phyloP scores from a whole-genome alignment of 2,113 vertebrate genomes.

The Menidia beryllina region DNA sequence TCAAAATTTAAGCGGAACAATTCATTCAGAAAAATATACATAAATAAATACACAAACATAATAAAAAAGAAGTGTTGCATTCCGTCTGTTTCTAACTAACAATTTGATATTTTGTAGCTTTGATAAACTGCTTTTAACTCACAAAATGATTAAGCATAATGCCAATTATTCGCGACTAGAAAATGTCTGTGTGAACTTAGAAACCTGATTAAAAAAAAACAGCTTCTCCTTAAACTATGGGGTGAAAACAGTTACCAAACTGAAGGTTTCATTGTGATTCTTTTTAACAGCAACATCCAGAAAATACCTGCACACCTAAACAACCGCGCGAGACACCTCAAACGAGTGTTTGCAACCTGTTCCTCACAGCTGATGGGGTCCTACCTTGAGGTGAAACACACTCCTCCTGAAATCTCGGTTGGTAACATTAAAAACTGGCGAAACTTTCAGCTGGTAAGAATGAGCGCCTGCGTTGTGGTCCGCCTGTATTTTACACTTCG shows the following conservation, averaged over 20 bases:
- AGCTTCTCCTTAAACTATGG: neutral
- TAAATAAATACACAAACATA: neutral
- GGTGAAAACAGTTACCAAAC: neutral
- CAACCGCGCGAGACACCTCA: neutral
- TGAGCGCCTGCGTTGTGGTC: conserved; percentile 47
- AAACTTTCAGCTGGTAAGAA: conserved; percentile 57
- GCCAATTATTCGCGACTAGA: conserved; percentile 1
- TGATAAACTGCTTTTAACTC: too few species aligned
- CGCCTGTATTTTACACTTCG: conserved; percentile 66
- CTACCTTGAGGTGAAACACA: conserved; percentile 86
- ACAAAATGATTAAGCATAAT: conserved; percentile 7
- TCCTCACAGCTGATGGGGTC: conserved; percentile 45
- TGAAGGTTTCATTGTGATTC: conserved; percentile 17
- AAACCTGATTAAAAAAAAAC: neutral
- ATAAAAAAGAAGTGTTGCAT: neutral
- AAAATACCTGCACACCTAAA: neutral
- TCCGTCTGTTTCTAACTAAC: neutral
- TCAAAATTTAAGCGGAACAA: too few species aligned
- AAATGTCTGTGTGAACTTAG: too few species aligned
- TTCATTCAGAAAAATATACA: neutral
- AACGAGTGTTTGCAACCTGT: conserved; percentile 58
- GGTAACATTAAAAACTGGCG: conserved; percentile 82
- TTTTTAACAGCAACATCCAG: neutral
- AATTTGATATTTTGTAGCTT: neutral
- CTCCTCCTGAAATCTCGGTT: conserved; percentile 83